Conservation (phyloP, 2,797 vertebrate genomes). For the Acrossocheilus wenchowensis region DNA sequence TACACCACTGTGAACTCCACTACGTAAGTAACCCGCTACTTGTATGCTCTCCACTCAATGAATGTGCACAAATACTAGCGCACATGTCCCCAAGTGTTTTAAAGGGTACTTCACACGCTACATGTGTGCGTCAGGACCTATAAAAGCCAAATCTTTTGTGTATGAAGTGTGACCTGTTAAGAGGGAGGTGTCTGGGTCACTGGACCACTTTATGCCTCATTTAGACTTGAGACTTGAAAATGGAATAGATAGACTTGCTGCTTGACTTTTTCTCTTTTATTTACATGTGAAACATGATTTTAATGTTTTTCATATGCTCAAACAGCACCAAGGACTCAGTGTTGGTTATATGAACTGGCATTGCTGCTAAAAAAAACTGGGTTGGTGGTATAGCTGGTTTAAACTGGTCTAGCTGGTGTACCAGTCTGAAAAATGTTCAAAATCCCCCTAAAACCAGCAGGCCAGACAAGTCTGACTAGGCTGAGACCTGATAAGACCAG, state of each 20-base stretch:
- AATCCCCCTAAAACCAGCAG: neutral
- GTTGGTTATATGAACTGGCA: neutral
- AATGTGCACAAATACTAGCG: neutral
- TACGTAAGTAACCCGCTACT: constrained; percentile 81
- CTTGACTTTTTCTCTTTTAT: neutral
- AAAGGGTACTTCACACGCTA: neutral
- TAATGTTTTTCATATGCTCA: neutral
- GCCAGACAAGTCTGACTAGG: neutral
- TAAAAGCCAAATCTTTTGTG: neutral
- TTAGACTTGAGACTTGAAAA: neutral
- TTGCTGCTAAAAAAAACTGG: neutral
- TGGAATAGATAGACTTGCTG: neutral
- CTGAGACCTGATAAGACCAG: neutral
- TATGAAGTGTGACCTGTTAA: neutral
- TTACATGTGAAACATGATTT: constrained; percentile 4
- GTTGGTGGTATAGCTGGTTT: neutral
- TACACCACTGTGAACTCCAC: constrained; percentile 92
- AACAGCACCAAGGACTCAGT: neutral
- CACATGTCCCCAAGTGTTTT: neutral
- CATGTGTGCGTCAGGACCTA: neutral
- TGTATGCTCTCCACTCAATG: neutral
- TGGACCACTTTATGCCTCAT: neutral
- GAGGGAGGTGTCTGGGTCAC: neutral
- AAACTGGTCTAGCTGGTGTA: neutral
- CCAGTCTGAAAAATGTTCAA: neutral